Conservation (phyloP, 2,113 vertebrate genomes). For the Sisor rabdophorus region DNA sequence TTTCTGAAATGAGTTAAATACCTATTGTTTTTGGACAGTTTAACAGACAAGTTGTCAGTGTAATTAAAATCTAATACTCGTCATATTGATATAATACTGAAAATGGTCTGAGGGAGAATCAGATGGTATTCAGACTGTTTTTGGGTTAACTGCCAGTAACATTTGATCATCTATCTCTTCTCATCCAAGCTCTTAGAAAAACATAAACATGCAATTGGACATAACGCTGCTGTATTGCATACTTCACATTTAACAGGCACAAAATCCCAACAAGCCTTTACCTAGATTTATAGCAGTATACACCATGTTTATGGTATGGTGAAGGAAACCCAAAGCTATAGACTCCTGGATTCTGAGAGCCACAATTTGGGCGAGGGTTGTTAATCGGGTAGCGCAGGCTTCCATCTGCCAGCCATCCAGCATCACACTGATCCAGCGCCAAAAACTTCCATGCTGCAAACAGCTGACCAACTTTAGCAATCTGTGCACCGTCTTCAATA, state of each 20-base stretch:
- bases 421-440: constrained; percentile 74
- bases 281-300: constrained; percentile 38
- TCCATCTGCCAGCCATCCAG: constrained; percentile 83
- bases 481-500: constrained; percentile 59
- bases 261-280: neutral
- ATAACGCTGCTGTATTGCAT: neutral
- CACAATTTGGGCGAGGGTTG: constrained; percentile 72
- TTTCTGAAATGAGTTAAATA: neutral
- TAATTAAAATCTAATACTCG: neutral
- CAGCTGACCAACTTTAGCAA: constrained; percentile 83
- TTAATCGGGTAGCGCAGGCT: constrained; percentile 79
- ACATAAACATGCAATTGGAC: neutral
- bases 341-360: constrained; percentile 63
- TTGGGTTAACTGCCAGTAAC: neutral
- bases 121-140: neutral
- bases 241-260: constrained; percentile 8
- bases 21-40: neutral
- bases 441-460: constrained; percentile 80
- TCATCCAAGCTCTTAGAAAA: constrained; percentile 1
- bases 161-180: neutral
- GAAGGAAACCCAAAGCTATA: constrained; percentile 31
- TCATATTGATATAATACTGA: neutral
- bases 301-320: constrained; percentile 19
- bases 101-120: neutral
- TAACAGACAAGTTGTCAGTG: neutral